Base-by-base conservation (phyloP, 2,113 vertebrate species). In the Spea bombifrons region DNA sequence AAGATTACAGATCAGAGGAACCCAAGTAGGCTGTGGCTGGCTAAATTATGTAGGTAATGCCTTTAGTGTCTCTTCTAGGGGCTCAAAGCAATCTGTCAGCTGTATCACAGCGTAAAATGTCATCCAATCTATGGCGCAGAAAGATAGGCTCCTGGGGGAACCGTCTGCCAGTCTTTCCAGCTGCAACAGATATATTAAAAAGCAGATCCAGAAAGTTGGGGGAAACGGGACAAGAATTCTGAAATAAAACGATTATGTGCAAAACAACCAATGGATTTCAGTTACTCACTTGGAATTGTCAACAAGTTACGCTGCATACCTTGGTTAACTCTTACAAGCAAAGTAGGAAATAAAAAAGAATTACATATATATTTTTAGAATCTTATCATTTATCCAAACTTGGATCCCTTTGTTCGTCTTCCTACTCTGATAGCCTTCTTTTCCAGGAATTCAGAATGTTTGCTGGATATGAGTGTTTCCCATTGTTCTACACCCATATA, bases 181-280 rank as follows among this genome's bases (percentile, higher is more conserved):
- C 15, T 85, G 70, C 50, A 86, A 16, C 3, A 4, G 68, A 8
- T 68, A 82, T 81, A 43, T 64, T 85, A 71, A 82, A 84, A 61
- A 61, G 87, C 84, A 83, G 80, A 83, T 85, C 80, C 73, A 75
- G 44, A 75, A 81, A 84, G 69, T 53, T 53, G 30, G 17, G 59
- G 75, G 78, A 67, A 81, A 66, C 75, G 47, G 83, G 59, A 71
- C 78, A 86, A 79, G 73, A 84, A 71, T 82, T 75, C 88, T 57
- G 66, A 59, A 85, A 88, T 86, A 86, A 86, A 90, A 81, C 81
- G 80, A 85, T 74, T 66, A 70, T 75, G 12, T 43, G 81, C 73
- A 64, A 71, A 47, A 59, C 64, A 73, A 65, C 69, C 81, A 81
- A 80, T 83, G 70, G 0, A 64, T 52, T 30, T 30, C 30, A 30